phyloP scores from a whole-genome alignment of 2,888 invertebrate genomes.

The Drosophila longiperda region DNA sequence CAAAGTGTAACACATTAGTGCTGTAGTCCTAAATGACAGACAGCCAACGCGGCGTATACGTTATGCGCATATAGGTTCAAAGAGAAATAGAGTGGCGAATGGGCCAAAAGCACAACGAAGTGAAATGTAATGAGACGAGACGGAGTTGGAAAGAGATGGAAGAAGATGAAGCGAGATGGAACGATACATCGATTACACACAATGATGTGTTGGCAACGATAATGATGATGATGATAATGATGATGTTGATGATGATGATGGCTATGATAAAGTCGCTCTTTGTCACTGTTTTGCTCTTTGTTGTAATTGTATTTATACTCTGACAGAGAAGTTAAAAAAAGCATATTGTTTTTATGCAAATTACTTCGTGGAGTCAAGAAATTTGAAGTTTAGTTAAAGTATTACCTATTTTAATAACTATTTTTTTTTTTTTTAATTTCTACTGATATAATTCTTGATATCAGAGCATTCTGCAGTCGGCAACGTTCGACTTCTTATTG shows the following conservation, averaged over 20 bases:
- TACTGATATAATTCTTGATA: not conserved
- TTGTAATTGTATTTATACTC: not conserved
- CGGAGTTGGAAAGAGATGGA: not conserved
- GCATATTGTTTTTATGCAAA: not conserved
- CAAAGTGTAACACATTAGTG: constrained; percentile 55
- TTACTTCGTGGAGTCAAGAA: not conserved
- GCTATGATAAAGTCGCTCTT: constrained; percentile 36
- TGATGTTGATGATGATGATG: not conserved
- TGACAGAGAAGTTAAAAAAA: not conserved
- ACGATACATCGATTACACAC: constrained; percentile 60
- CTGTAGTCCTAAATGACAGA: constrained; percentile 38
- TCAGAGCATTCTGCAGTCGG: not conserved
- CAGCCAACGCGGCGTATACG: constrained; percentile 19
- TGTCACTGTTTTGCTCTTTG: not conserved
- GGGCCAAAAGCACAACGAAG: constrained; percentile 17
- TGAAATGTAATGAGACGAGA: not conserved
- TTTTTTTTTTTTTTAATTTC: too few relatives aligned
- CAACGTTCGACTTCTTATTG: not conserved
- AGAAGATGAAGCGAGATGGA: constrained; percentile 12
- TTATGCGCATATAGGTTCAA: not conserved
- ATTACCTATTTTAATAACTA: not conserved
- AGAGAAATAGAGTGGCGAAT: not conserved
- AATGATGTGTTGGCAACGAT: constrained; percentile 59
- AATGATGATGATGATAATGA: not conserved
- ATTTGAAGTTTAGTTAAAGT: not conserved